Conservation (phyloP, 1,140 invertebrate species). For the Trichomalopsis sarcophagae region DNA sequence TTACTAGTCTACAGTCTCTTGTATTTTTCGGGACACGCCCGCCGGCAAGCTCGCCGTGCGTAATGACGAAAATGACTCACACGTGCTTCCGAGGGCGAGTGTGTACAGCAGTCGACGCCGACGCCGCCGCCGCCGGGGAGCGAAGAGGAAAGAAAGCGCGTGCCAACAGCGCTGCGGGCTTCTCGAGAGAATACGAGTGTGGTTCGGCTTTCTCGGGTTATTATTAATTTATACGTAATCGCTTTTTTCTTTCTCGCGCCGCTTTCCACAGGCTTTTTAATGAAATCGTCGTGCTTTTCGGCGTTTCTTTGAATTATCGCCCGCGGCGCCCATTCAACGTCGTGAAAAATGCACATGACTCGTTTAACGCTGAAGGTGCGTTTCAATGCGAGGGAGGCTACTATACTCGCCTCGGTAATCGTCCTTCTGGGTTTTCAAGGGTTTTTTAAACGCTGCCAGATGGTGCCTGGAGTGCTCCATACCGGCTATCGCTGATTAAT, state of each 20-base stretch:
- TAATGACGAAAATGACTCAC: conserved; percentile 43
- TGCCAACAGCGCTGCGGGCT: neutral
- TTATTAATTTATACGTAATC: conserved; percentile 46
- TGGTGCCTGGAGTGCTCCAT: neutral
- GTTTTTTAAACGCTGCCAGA: neutral
- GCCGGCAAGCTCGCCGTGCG: neutral
- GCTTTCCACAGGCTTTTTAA: neutral
- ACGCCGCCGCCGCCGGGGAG: neutral
- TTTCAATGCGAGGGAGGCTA: neutral
- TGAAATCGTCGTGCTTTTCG: conserved; percentile 9
- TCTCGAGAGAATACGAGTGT: neutral
- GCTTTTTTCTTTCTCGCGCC: neutral
- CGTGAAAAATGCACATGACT: conserved; percentile 26
- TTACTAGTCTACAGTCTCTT: neutral
- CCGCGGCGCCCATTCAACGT: neutral
- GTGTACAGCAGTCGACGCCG: neutral
- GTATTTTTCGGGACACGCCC: conserved; percentile 19
- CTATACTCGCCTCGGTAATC: neutral
- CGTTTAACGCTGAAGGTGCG: neutral
- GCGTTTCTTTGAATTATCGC: conserved; percentile 16
- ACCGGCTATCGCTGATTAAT: neutral
- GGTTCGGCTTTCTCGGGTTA: neutral
- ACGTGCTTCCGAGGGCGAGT: conserved; percentile 1
- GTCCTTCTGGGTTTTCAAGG: neutral
- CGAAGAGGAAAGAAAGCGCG: neutral